These are phyloP conservation scores for Syritta pipiens DNA, from an alignment of 2,888 invertebrate species.

Conservation along the genomic window DNA sequence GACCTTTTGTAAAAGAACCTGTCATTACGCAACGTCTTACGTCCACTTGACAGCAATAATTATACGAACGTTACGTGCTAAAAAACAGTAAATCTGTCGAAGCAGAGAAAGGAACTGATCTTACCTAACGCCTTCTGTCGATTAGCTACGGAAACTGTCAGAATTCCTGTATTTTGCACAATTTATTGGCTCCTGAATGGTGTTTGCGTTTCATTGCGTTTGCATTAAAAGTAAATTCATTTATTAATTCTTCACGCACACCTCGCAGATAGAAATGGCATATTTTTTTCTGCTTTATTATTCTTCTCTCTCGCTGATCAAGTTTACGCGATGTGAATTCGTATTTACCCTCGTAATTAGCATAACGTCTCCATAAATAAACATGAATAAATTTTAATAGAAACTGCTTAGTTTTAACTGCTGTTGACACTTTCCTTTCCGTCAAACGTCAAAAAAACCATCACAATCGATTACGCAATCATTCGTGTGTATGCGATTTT, in stretches of 20 bases:
- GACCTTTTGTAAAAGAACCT: not conserved
- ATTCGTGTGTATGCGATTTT: no score
- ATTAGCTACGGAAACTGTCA: not conserved
- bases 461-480: no score
- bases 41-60: not conserved
- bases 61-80: no score
- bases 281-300: slow-evolving; percentile 15
- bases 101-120: slow-evolving; percentile 17
- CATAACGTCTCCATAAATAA: slow-evolving; percentile 32
- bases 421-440: slow-evolving; percentile 34
- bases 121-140: not conserved
- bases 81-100: no score
- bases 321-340: slow-evolving; percentile 39
- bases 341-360: slow-evolving; percentile 1
- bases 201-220: no score
- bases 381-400: not conserved
- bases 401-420: not conserved
- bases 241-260: not conserved
- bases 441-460: slow-evolving; percentile 9
- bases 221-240: not conserved
- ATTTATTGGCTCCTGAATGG: no score
- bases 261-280: not conserved
- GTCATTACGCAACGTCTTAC: slow-evolving; percentile 15
- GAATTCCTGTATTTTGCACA: not conserved
- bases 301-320: slow-evolving; percentile 22